Evolutionary conservation across 1,140 invertebrate genomes (phyloP).

Genomic region (Caenorhabditis briggsae): DNA sequence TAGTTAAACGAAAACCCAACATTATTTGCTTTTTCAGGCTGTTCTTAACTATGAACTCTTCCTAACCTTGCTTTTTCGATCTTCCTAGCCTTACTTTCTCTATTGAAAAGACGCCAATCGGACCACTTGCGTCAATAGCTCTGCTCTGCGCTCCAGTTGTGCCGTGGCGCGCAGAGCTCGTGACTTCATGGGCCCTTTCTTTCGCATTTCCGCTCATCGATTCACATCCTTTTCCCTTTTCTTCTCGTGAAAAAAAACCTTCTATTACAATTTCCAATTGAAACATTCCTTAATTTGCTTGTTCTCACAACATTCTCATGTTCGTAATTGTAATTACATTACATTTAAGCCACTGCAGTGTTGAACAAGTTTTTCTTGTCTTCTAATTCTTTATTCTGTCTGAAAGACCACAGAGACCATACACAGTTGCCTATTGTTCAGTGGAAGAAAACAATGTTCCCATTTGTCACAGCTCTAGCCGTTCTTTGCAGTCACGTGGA

Average conservation of each 20-base stretch:
- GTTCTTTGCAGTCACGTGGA: conserved; percentile 50
- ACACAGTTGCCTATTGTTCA: background rate
- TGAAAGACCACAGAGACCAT: background rate
- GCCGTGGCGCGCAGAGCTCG: conserved; percentile 23
- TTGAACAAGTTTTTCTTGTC: background rate
- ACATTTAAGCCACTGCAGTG: background rate
- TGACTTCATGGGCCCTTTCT: conserved; percentile 31
- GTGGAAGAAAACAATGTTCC: background rate
- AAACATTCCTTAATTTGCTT: background rate
- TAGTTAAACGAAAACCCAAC: background rate
- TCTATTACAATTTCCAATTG: background rate
- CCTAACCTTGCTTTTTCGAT: background rate
- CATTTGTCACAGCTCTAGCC: background rate
- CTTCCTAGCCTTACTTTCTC: background rate
- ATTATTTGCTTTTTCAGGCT: background rate
- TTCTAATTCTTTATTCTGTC: background rate
- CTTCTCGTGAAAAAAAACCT: background rate
- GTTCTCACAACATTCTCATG: background rate
- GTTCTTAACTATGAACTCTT: background rate
- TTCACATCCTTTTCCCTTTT: background rate
- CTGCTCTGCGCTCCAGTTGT: background rate
- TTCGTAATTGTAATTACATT: conserved; percentile 7
- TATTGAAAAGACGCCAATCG: conserved; percentile 11
- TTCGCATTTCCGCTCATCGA: conserved; percentile 35
- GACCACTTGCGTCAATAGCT: conserved; percentile 2